Evolutionary conservation across 2,113 vertebrate genomes (phyloP).

Genomic region (Tragelaphus scriptus): DNA sequence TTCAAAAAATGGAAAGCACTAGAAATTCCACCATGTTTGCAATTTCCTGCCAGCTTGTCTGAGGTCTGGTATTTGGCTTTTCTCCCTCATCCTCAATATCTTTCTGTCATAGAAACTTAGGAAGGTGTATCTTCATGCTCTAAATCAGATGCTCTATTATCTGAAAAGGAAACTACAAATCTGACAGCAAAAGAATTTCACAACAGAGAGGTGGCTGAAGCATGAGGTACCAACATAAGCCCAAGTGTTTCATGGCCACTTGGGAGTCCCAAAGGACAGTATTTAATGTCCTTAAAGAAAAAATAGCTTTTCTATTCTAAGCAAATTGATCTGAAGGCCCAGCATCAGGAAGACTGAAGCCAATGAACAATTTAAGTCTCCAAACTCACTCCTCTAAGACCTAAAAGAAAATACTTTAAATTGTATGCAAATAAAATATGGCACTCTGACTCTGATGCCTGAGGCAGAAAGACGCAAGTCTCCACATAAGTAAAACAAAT

Average conservation of each 20-base stretch:
- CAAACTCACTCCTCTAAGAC: background rate
- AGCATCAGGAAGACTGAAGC: background rate
- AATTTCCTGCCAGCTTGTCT: background rate
- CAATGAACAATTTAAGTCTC: background rate
- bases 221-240: background rate
- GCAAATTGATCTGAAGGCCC: background rate
- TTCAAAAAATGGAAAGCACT: constrained; percentile 24
- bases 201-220: background rate
- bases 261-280: background rate
- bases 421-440: constrained; percentile 23
- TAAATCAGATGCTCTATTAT: background rate
- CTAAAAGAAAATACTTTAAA: constrained; percentile 9
- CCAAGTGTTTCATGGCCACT: background rate
- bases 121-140: background rate
- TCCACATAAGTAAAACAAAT: constrained; percentile 33
- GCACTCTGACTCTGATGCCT: background rate
- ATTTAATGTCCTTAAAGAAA: background rate
- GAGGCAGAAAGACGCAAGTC: constrained; percentile 27
- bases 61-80: background rate
- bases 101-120: constrained; percentile 15
- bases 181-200: constrained; percentile 47
- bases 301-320: background rate
- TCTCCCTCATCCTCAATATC: background rate
- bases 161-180: constrained; percentile 35
- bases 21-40: background rate